Conservation (phyloP, 2,113 vertebrate species). For the Hemiprocne comata region DNA sequence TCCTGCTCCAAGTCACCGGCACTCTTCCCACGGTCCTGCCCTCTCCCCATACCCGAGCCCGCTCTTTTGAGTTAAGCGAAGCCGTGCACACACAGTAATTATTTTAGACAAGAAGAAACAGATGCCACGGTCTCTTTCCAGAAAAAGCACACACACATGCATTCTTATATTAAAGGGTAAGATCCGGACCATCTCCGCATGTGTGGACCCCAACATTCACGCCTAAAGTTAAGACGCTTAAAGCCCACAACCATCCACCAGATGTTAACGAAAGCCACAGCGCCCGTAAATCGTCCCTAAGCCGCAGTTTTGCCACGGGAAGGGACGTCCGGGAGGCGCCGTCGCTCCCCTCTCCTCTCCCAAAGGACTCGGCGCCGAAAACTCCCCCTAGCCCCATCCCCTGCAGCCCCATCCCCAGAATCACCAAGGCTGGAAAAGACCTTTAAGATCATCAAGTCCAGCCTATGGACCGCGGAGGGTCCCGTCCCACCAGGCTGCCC, state of each 20-base stretch:
- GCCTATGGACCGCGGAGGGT: too few species aligned
- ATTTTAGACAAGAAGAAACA: constrained; percentile 6
- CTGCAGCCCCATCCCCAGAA: not conserved
- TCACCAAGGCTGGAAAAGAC: too few species aligned
- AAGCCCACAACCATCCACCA: not conserved
- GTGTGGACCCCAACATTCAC: not conserved
- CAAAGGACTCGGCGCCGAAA: not conserved
- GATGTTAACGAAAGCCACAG: not conserved
- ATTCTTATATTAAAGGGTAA: not conserved
- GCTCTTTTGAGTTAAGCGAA: not conserved
- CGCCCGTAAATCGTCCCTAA: not conserved
- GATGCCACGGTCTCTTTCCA: constrained; percentile 11
- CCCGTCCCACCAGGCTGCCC: too few species aligned
- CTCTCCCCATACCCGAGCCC: not conserved
- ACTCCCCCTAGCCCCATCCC: not conserved
- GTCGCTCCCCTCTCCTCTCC: not conserved
- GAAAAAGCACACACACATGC: not conserved
- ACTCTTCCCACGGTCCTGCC: not conserved
- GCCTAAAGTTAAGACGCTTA: rapidly evolving
- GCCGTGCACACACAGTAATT: not conserved
- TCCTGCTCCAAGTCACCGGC: constrained; percentile 16
- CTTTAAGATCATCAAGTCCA: too few species aligned
- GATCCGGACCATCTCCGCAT: not conserved
- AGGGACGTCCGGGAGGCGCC: not conserved
- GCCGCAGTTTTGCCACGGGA: not conserved